These are phyloP conservation scores for Chaetoderma sp. DNA, from an alignment of 2,888 invertebrate species.

Conservation along the genomic window DNA sequence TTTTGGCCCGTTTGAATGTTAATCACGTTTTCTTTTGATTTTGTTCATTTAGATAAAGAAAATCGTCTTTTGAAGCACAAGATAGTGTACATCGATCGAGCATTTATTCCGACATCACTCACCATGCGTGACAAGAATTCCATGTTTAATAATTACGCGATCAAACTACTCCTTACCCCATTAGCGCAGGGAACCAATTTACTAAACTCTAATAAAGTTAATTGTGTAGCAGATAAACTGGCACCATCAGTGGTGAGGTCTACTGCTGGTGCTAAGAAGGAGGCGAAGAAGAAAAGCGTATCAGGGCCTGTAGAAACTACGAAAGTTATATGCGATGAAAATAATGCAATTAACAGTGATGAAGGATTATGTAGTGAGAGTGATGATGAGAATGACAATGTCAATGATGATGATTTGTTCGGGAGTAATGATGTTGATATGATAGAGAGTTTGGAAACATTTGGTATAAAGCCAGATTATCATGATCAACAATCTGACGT, in stretches of 20 bases:
- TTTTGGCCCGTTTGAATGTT: not conserved
- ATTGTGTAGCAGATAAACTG: constrained; percentile 24
- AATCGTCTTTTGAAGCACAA: constrained; percentile 33
- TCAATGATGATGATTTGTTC: not conserved
- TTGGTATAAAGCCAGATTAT: no score
- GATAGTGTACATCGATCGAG: constrained; percentile 53
- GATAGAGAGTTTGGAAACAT: constrained; percentile 36
- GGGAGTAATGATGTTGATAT: not conserved
- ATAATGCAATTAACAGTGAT: no score
- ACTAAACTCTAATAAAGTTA: no score
- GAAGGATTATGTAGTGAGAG: no score
- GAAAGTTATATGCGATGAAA: not conserved
- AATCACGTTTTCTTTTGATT: not conserved
- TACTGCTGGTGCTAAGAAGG: not conserved
- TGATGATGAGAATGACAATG: not conserved
- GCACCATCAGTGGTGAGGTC: not conserved
- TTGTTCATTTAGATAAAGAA: no score
- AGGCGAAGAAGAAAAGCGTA: not conserved
- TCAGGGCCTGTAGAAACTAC: constrained; percentile 22
- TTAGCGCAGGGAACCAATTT: no score
- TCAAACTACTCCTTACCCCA: constrained; percentile 40
- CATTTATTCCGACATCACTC: constrained; percentile 36
- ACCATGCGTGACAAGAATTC: constrained; percentile 43
- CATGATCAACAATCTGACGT: no score
- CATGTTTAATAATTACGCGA: constrained; percentile 47